Conservation (phyloP, 2,888 invertebrate species). For the Drosophila robusta region DNA sequence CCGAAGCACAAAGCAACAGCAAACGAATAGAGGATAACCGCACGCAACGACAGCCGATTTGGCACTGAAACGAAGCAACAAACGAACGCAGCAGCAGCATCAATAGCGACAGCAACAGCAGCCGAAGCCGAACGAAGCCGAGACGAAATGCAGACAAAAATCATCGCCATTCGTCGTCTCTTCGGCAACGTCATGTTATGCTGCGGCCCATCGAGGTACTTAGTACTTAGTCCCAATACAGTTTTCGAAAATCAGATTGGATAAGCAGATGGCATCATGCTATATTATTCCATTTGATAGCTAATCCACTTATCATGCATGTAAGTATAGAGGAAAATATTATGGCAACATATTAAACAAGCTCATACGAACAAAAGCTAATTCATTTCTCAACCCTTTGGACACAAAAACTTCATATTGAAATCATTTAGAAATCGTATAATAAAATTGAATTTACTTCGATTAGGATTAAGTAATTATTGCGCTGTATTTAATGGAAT, state of each 20-base stretch:
- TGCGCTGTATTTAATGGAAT: no score
- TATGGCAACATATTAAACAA: constrained; percentile 7
- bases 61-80: constrained; percentile 61
- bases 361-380: not conserved
- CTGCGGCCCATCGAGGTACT: constrained; percentile 15
- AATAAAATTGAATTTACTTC: not conserved
- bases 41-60: constrained; percentile 63
- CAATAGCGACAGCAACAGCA: constrained; percentile 4
- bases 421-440: not conserved
- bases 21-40: constrained; percentile 35
- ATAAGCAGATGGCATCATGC: constrained; percentile 50
- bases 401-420: not conserved
- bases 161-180: constrained; percentile 32
- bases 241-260: constrained; percentile 52
- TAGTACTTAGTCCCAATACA: constrained; percentile 43
- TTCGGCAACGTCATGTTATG: constrained; percentile 23
- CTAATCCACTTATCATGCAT: constrained; percentile 35
- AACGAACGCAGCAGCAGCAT: constrained; percentile 38
- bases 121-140: constrained; percentile 20
- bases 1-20: constrained; percentile 15
- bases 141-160: constrained; percentile 46
- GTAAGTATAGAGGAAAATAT: constrained; percentile 5
- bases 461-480: no score
- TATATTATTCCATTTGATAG: constrained; percentile 55
- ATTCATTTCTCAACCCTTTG: not conserved